Evolutionary conservation across 2,113 vertebrate genomes (phyloP).

Genomic region (Brachyhypopomus gauderio): DNA sequence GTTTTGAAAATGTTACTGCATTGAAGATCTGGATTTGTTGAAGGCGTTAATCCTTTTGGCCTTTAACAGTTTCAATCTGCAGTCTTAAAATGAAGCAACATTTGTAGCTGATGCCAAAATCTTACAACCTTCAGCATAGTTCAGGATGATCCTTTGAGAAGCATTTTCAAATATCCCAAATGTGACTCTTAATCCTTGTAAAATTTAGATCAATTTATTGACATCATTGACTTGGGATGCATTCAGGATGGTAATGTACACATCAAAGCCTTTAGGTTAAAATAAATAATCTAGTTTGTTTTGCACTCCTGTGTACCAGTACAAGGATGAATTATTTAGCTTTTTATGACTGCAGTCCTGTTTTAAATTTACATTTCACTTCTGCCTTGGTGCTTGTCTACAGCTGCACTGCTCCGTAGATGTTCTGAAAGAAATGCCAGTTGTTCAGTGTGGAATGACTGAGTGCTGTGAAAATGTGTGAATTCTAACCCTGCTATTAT

Average conservation of each 20-base stretch:
- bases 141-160: neutral
- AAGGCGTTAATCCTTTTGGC: neutral
- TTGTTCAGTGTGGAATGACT: conserved; percentile 70
- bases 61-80: conserved; percentile 59
- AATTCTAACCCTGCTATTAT: conserved; percentile 80
- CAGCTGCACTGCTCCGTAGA: conserved; percentile 73
- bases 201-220: conserved; percentile 8
- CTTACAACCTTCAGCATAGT: conserved; percentile 3
- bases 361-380: conserved; percentile 60
- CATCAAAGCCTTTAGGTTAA: neutral
- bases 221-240: conserved; percentile 27
- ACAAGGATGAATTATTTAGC: conserved; percentile 52
- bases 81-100: conserved; percentile 56
- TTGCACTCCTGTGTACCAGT: conserved; percentile 63
- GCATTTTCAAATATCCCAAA: neutral
- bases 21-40: conserved; percentile 61
- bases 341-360: conserved; percentile 41
- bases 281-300: conserved; percentile 57
- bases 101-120: conserved; percentile 35
- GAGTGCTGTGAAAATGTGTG: conserved; percentile 75
- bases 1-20: conserved; percentile 63
- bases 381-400: conserved; percentile 61
- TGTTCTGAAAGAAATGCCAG: conserved; percentile 79
- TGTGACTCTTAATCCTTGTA: conserved; percentile 26
- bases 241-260: conserved; percentile 27